Evolutionary conservation across 2,113 vertebrate genomes (phyloP), one percentile per base, ranked within the genome.

Genomic region (Sclerurus mexicanus): DNA sequence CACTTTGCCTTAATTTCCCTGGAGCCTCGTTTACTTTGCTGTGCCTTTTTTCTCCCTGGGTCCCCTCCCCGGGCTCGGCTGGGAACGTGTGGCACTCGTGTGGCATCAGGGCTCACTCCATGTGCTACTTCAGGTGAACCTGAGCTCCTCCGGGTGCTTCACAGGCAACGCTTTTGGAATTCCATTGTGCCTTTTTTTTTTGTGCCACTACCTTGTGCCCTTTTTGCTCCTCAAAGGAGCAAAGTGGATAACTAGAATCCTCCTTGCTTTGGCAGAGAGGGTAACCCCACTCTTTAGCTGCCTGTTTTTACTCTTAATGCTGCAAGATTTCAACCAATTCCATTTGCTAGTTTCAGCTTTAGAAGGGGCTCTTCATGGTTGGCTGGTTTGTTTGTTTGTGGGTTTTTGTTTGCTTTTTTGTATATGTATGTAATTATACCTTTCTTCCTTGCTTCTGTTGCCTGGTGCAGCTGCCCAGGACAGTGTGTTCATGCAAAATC

Each of bases 1-100:
- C 93, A 95, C 79, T 90, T 72, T 83, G 88, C 66, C 55, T 93
- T 97, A 85, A 96, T 96, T 96, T 96, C 97, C 88, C 92, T 7
- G 15, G 88, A 82, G 93, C 63, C 86, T 96, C 88, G 2, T 96
- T 98, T 85, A 8, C 21, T 89, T 85, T 1, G 11, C 93, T 80
- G 11, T 42, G 72, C 81, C 39, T 80, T 90, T 83, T 64, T n/a
- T 35, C 75, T 74, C 17, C 12, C 66, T 13, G 71, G 62, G 49
- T 90, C 85, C 77, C 75, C 44, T 42, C 44, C 72, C 14, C 1
- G 24, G 60, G 84, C 42, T 75, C 4, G 15, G 72, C 77, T 58
- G 91, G 53, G 62, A 86, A 83, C 5, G 4, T 2, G 33, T 7
- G 42, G 56, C 1, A 4, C 58, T 53, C 5, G 12, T 75, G 17